Evolutionary conservation across 2,113 vertebrate genomes (phyloP), one percentile per base, ranked within the genome.

Genomic region (Peromyscus californicus): DNA sequence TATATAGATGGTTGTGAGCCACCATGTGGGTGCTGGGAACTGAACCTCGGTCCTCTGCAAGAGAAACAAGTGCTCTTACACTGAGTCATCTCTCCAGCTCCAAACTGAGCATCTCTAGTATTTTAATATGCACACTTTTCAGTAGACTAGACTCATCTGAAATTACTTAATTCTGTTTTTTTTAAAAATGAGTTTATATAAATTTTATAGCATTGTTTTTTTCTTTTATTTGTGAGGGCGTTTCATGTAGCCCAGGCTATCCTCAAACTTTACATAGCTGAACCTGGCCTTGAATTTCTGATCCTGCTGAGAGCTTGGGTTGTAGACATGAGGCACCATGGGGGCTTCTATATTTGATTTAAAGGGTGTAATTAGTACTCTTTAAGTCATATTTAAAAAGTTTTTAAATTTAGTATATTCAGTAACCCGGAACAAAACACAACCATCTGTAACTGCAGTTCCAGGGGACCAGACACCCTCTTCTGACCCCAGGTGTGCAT

Each of bases 81-180:
- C 76, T 79, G 29, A 79, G 76, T 45, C 76, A 79, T 54, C 31
- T 36, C 78, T 80, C 31, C 78, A 80, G 48, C 48, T 80, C 48
- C 31, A 80, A 85, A 31, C 39, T 48, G 61, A 89, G 45, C 72
- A 94, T 79, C 88, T n/a, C 94, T 75, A 93, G 7, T 84, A 90
- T 57, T 78, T 87, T 54, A 59, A 72, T 90, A 65, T n/a, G 5
- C 0, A 39, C 19, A 72, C 45, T 96, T 83, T 82, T 70, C 22
- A 95, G 36, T 26, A 83, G 21, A 61, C 8, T 88, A 72, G 79
- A 95, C 8, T 67, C 72, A 72, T 70, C 31, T 5, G 85, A 48
- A 86, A 75, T 79, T 79, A 80, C 69, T 79, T 79, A 59, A 76
- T 82, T 84, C 54, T 61, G 1, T 42, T 59, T 42, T 84, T 85